Evolutionary conservation across 2,888 invertebrate species (phyloP), one percentile per base, ranked within the genome.

Genomic region (Liposcelis brunnea): DNA sequence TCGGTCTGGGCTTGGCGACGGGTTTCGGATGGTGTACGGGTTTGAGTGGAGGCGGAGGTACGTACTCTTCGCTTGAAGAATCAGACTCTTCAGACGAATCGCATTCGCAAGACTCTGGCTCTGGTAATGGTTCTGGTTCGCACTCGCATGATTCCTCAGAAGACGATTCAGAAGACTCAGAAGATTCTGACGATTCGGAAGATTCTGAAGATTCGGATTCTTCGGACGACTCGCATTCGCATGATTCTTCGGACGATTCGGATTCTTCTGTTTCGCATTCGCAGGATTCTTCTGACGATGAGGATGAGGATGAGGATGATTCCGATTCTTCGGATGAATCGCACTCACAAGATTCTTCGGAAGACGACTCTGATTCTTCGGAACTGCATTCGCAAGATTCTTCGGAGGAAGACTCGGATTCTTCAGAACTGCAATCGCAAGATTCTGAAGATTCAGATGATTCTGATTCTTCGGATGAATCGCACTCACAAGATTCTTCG

Each of bases 261-360:
- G 6, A 7, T 18, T 14, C 15, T 8, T 6, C 7, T 40, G 40
- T 15, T 11, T 40, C 40, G 19, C 19, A 40, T 18, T 40, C 40
- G 12, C 26, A 26, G 15, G 40, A 40, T 35, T 35, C 35, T 35
- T 35, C 35, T 6, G 35, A 35, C 10, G 35, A 35, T 5, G 26
- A 26, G 5, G 7, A 6, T 21, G 6, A 7, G 19, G 40, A 40
- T 16, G 40, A 40, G 15, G 35, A 35, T 35, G 35, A 35, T 35
- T 35, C 35, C 10, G 35, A 35, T 10, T 35, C 35, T 10, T 35
- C 35, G 15, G 35, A 35, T 10, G 35, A 35, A 15, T 40, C 40
- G 21, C 40, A 40, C 7, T 40, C 40, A 40, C 40, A 40, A 6
- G 16, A 16, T 40, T 40, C 40, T 40, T 40, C 40, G 16, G 40